phyloP scores from a whole-genome alignment of 2,797 vertebrate species.

The Coranthus polyacanthus region DNA sequence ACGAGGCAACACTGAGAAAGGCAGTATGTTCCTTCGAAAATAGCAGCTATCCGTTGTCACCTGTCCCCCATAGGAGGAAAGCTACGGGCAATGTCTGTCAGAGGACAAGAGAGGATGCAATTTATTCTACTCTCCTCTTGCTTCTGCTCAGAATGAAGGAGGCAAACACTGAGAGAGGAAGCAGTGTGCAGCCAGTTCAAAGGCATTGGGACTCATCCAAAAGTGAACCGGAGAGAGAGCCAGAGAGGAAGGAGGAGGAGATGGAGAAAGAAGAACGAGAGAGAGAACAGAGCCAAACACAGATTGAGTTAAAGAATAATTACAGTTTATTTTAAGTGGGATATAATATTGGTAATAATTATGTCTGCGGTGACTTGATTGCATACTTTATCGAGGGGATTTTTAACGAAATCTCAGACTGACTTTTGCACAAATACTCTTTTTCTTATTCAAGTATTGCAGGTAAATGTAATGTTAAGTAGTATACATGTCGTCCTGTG shows the following conservation, averaged over 20 bases:
- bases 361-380: neutral
- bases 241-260: slow-evolving; percentile 39
- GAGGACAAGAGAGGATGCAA: slow-evolving; percentile 58
- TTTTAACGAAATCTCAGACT: no score
- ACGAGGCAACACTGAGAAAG: slow-evolving; percentile 35
- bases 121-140: slow-evolving; percentile 57
- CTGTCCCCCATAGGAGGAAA: slow-evolving; percentile 62
- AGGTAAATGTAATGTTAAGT: no score
- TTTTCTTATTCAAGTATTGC: no score
- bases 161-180: slow-evolving; percentile 55
- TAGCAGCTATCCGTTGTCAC: slow-evolving; percentile 58
- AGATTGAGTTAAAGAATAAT: slow-evolving; percentile 41
- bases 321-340: slow-evolving; percentile 1
- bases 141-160: slow-evolving; percentile 51
- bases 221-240: slow-evolving; percentile 46
- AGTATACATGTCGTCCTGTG: no score
- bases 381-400: no score
- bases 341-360: neutral
- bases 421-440: no score
- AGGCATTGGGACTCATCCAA: slow-evolving; percentile 57
- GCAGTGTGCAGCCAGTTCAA: slow-evolving; percentile 47
- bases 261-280: slow-evolving; percentile 40
- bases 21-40: slow-evolving; percentile 48
- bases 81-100: slow-evolving; percentile 64
- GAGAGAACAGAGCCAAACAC: slow-evolving; percentile 33